Conservation (phyloP, 2,888 invertebrate species). For the Cactoblastis cactorum region DNA sequence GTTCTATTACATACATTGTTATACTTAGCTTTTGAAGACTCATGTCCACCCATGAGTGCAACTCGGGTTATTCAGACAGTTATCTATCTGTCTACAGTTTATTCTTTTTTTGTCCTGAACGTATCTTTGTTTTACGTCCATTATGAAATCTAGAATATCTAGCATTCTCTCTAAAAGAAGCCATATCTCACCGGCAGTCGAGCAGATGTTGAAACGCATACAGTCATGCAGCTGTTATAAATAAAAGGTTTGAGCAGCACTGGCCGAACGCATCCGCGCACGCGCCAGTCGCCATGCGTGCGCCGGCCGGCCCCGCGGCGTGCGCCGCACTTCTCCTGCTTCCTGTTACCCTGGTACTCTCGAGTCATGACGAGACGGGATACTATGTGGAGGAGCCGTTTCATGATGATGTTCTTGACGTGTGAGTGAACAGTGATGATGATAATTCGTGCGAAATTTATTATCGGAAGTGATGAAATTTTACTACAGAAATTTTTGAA, state of each 20-base stretch:
- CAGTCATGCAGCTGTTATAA: conserved; percentile 25
- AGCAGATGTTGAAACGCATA: conserved; percentile 21
- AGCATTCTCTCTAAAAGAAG: too few species aligned
- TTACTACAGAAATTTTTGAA: too few species aligned
- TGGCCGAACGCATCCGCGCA: conserved; percentile 60
- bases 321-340: conserved; percentile 49
- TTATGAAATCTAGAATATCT: too few species aligned
- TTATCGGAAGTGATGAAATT: conserved; percentile 22
- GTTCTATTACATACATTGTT: too few species aligned
- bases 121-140: too few species aligned
- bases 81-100: too few species aligned
- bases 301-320: conserved; percentile 58
- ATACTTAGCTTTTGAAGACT: too few species aligned
- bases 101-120: too few species aligned
- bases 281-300: conserved; percentile 71
- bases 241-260: conserved; percentile 52
- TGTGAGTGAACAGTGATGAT: conserved; percentile 51
- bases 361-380: conserved; percentile 52
- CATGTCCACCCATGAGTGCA: too few species aligned
- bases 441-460: conserved; percentile 16
- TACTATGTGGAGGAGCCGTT: conserved; percentile 62
- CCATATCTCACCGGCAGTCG: neutral
- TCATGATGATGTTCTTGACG: conserved; percentile 62
- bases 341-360: conserved; percentile 56
- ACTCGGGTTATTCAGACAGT: too few species aligned